Conservation (phyloP, 1,140 invertebrate genomes). For the Leptonema lineaticorne region DNA sequence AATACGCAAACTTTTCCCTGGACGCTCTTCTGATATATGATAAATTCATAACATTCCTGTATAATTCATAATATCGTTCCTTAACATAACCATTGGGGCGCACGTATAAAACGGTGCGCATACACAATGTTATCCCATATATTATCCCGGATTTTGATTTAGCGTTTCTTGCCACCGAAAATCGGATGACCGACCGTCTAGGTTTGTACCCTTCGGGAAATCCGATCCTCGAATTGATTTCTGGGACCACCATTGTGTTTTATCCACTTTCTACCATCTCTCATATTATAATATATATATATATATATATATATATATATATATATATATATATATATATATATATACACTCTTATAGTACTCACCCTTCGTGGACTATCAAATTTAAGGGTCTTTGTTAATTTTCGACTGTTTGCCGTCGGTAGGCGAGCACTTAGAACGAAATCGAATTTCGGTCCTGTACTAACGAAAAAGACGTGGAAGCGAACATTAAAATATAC, state of each 20-base stretch:
- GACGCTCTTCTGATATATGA: conserved; percentile 6
- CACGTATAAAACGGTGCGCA: no score
- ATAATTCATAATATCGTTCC: neutral
- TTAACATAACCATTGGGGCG: no score
- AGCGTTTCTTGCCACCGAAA: neutral
- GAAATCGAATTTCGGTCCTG: no score
- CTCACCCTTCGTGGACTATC: neutral
- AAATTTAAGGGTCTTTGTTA: conserved; percentile 6
- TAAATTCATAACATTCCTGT: neutral
- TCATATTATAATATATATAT: neutral
- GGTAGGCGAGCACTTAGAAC: no score
- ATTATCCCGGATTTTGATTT: neutral
- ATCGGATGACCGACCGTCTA: no score
- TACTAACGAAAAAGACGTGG: no score
- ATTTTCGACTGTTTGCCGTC: conserved; percentile 7
- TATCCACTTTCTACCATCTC: no score
- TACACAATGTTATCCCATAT: no score
- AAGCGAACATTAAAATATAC: no score
- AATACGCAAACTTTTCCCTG: conserved; percentile 1
- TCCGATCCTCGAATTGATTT: no score
- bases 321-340: neutral
- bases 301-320: neutral
- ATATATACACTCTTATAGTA: neutral
- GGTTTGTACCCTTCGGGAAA: no score
- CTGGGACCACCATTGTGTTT: no score